Conservation (phyloP, 2,797 vertebrate species). For the Centropyge bicolor region DNA sequence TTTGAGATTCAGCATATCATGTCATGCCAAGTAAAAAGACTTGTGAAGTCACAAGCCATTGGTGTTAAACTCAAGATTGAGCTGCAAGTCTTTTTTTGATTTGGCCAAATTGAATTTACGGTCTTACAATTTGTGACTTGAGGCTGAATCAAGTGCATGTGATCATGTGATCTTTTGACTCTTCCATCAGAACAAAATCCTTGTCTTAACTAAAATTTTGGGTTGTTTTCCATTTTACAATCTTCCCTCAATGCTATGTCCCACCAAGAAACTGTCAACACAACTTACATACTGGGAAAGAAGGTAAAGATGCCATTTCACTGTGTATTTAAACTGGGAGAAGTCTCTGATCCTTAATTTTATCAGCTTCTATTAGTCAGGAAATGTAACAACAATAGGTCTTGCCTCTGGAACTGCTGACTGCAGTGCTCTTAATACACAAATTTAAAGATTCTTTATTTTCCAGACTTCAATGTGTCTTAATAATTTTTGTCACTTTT, state of each 20-base stretch:
- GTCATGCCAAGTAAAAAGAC: background rate
- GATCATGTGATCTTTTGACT: background rate
- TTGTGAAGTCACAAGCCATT: background rate
- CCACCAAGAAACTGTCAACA: background rate
- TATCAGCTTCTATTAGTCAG: background rate
- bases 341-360: background rate
- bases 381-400: background rate
- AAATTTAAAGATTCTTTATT: background rate
- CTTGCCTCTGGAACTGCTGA: background rate
- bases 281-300: background rate
- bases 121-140: background rate
- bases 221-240: background rate
- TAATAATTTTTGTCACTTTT: background rate
- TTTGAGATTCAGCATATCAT: background rate
- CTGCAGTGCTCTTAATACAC: background rate
- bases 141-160: background rate
- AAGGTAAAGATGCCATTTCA: background rate
- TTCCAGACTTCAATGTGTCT: background rate
- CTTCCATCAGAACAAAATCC: background rate
- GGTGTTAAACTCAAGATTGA: background rate
- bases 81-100: background rate
- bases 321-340: background rate
- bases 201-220: background rate
- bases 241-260: background rate
- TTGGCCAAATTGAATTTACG: background rate